Percentiles rank a stretch among this genome's conserved stretches.
phyloP scores from a whole-genome alignment of 2,888 invertebrate genomes.

The Catocala nupta region DNA sequence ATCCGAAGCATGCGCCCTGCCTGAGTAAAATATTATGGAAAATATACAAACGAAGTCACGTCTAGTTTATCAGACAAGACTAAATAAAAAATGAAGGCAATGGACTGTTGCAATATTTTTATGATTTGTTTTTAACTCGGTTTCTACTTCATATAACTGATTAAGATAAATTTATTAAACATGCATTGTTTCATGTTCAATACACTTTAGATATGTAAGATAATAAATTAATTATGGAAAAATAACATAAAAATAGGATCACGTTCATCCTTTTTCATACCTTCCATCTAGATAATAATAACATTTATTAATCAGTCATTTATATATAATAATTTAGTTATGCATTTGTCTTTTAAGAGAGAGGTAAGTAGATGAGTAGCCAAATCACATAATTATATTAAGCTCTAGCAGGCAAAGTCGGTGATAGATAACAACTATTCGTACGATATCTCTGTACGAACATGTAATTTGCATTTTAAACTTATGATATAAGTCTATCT shows the following conservation, averaged over 20 bases:
- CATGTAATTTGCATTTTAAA: conserved; percentile 8
- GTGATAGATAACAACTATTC: not conserved
- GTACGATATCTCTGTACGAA: not conserved
- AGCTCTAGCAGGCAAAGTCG: not conserved
- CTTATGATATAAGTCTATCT: not conserved
- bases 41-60: no score
- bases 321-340: conserved; percentile 6
- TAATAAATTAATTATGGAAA: not conserved
- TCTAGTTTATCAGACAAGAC: no score
- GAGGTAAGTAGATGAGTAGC: conserved; percentile 13
- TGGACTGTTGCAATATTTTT: no score
- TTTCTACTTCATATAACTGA: not conserved
- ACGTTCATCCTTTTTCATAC: conserved; percentile 1
- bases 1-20: no score
- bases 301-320: conserved; percentile 23
- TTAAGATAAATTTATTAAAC: not conserved
- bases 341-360: conserved; percentile 25
- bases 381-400: conserved; percentile 12
- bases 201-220: not conserved
- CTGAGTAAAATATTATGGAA: no score
- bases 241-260: not conserved
- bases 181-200: not conserved
- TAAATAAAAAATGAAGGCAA: no score
- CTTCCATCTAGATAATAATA: conserved; percentile 1
- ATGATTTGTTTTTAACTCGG: conserved; percentile 4